phyloP scores from a whole-genome alignment of 2,888 invertebrate genomes.

The Abrostola triplasia region DNA sequence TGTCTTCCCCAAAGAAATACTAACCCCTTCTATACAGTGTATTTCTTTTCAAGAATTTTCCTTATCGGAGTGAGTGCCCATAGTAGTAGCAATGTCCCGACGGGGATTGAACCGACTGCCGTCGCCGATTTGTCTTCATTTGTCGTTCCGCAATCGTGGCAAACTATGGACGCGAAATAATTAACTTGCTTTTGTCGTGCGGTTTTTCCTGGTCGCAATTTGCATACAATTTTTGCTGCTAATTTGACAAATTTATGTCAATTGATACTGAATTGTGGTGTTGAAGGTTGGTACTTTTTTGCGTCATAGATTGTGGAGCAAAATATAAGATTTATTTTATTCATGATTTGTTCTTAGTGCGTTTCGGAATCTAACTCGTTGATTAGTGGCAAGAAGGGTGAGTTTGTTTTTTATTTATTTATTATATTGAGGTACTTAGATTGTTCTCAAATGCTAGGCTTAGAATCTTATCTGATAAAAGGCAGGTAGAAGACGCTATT shows the following conservation, averaged over 20 bases:
- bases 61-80: conserved; percentile 14
- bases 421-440: too few species aligned
- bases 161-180: conserved; percentile 56
- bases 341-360: too few species aligned
- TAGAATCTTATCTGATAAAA: too few species aligned
- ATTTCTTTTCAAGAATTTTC: conserved; percentile 5
- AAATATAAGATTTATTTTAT: not conserved
- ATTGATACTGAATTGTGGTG: conserved; percentile 31
- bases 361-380: too few species aligned
- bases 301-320: conserved; percentile 27
- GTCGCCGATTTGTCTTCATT: conserved; percentile 59
- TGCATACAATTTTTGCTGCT: conserved; percentile 35
- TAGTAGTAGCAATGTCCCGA: conserved; percentile 38
- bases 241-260: conserved; percentile 44
- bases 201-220: conserved; percentile 43
- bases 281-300: conserved; percentile 22
- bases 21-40: too few species aligned
- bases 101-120: conserved; percentile 43
- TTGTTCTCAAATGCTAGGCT: too few species aligned
- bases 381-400: too few species aligned
- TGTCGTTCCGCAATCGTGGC: conserved; percentile 46
- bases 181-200: conserved; percentile 51
- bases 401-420: too few species aligned
- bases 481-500: too few species aligned
- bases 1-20: too few species aligned